Evolutionary conservation across 2,797 vertebrate genomes (phyloP).

Genomic region (Danionella dracula): DNA sequence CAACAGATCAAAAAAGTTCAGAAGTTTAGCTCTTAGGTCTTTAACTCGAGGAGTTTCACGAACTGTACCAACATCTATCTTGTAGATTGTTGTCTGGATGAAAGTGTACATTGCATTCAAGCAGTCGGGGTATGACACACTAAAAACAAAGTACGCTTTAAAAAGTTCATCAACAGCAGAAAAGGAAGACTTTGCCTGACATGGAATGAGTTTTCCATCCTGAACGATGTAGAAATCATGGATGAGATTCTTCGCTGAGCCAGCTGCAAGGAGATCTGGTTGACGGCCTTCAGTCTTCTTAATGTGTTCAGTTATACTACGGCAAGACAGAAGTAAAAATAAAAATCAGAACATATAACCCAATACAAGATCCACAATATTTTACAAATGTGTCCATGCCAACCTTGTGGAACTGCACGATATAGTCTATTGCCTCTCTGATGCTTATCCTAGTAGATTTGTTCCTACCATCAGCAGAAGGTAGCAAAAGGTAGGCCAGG

Average conservation of each 20-base stretch:
- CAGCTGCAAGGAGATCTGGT: not conserved
- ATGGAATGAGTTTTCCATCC: not conserved
- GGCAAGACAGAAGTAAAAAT: not conserved
- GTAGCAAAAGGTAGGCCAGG: not conserved
- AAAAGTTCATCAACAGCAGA: constrained; percentile 1
- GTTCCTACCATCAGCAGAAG: not conserved
- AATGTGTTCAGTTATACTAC: not conserved
- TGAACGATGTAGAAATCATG: constrained; percentile 3
- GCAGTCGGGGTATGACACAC: not conserved
- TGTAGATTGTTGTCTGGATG: not conserved
- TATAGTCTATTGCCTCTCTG: not conserved
- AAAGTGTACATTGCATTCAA: not conserved
- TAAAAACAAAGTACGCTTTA: constrained; percentile 11
- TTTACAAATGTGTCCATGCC: not conserved
- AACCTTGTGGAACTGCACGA: not conserved
- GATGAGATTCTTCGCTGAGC: not conserved
- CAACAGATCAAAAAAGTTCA: too few species aligned
- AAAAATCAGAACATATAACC: not conserved
- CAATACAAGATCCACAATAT: not conserved
- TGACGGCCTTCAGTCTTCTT: not conserved
- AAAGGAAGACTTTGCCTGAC: not conserved
- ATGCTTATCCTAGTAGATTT: not conserved
- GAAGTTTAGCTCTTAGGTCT: not conserved
- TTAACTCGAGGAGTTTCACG: not conserved
- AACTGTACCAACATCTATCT: not conserved